Evolutionary conservation across 2,888 invertebrate species (phyloP).

Genomic region (Gymnosoma rotundatum): DNA sequence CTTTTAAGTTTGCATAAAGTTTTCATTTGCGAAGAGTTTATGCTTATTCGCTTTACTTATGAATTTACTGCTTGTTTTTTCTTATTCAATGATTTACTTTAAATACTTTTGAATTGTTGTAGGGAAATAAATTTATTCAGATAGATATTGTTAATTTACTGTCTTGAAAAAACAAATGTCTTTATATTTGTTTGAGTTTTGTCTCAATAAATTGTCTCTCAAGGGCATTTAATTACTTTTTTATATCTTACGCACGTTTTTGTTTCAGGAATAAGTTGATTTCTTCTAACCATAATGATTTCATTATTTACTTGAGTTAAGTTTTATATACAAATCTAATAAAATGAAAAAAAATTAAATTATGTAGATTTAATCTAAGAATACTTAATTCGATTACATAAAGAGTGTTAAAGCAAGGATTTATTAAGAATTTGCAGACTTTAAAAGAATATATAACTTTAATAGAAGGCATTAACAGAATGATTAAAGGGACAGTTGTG

Average conservation of each 20-base stretch:
- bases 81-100: conserved; percentile 22
- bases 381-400: neutral
- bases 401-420: too few species aligned
- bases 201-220: conserved; percentile 61
- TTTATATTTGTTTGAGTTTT: conserved; percentile 44
- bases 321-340: neutral
- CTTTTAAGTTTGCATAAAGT: conserved; percentile 3
- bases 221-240: conserved; percentile 66
- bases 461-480: too few species aligned
- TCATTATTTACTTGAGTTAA: conserved; percentile 38
- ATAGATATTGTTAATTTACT: conserved; percentile 24
- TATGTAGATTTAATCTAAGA: neutral
- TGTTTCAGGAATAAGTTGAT: conserved; percentile 11
- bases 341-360: neutral
- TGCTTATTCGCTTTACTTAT: neutral
- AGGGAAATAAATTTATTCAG: conserved; percentile 49
- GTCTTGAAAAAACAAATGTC: conserved; percentile 54
- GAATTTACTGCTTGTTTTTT: neutral
- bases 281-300: conserved; percentile 16
- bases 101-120: conserved; percentile 2
- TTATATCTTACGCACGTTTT: conserved; percentile 10
- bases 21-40: neutral
- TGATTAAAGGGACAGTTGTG: too few species aligned
- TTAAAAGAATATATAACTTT: too few species aligned
- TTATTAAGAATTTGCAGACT: too few species aligned